Evolutionary conservation across 2,113 vertebrate genomes (phyloP), one percentile per base, ranked within the genome.

Genomic region (Lipophrys pholis): DNA sequence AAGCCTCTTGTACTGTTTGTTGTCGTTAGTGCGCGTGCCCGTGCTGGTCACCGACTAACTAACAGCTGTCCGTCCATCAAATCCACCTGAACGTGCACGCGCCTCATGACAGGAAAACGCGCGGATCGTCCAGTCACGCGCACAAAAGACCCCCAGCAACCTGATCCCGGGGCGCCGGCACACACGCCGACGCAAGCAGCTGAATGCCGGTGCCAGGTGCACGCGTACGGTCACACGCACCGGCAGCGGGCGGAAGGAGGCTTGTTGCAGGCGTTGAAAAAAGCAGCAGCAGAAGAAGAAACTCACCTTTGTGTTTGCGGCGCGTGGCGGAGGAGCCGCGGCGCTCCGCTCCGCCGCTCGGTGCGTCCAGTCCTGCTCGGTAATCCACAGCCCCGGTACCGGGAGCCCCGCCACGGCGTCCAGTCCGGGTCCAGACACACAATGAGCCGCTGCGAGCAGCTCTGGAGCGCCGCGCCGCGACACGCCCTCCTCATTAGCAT

Each of bases 401-500:
- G 11, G 45, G 14, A 12, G 15, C n/a, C 1, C 6, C 8, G 11
- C 6, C 36, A 16, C 35, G 2, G 39, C 5, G 21, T 21, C 52
- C 46, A 5, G 40, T 59, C 50, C 60, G 35, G 64, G 52, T 79
- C 76, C 63, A 55, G 12, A 45, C 46, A 73, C 82, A 85, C 82
- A 89, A 83, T 89, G 80, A 85, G 62, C 54, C 6, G 52, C 67
- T 48, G 1, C 49, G 80, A 85, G 62, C 54, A 4, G 52, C 67
- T 52, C 1, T 43, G 14, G 70, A 36, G n/a, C 14, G 59, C 17
- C 69, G 48, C 61, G 11, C 0, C 46, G 39, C 3, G 43, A 38
- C 87, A 66, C 84, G 72, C 84, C 84, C 65, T 72, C 65, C 51
- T 75, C 42, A 45, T 87, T 74, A 69, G 7, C 82, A 83, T 85